Conservation (phyloP, 2,113 vertebrate species). For the Zingel zingel region DNA sequence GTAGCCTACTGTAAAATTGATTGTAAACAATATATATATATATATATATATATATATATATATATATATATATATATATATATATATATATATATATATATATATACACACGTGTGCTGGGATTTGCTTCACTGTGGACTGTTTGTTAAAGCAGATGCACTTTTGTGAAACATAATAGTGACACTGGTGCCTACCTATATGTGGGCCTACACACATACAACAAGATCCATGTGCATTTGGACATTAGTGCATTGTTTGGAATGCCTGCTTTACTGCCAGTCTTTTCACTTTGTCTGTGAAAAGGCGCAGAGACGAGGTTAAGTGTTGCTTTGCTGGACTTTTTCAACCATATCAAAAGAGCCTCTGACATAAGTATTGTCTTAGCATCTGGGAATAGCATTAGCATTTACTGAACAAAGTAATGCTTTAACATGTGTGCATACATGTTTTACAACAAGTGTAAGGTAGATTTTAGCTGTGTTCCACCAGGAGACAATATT, state of each 20-base stretch:
- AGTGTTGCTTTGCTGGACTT: neutral
- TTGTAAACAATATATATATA: neutral
- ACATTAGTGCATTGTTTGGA: slow-evolving; percentile 40
- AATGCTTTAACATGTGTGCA: neutral
- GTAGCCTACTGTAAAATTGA: neutral
- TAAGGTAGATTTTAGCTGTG: neutral
- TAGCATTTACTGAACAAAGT: neutral
- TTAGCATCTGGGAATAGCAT: neutral
- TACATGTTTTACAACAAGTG: neutral
- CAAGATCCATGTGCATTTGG: slow-evolving; percentile 12
- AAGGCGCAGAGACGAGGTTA: neutral
- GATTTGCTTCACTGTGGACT: neutral
- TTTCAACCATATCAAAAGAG: neutral
- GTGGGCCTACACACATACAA: slow-evolving; percentile 12
- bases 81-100: neutral
- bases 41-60: neutral
- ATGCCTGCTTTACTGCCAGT: neutral
- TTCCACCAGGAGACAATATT: neutral
- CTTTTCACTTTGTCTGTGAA: slow-evolving; percentile 13
- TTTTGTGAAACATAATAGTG: slow-evolving; percentile 5
- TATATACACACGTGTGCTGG: neutral
- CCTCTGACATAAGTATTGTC: neutral
- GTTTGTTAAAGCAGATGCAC: slow-evolving; percentile 1
- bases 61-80: too few species aligned
- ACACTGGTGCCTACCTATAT: slow-evolving; percentile 4